A percentile compares a stretch with the other conserved stretches of the same genome.
phyloP scores from a whole-genome alignment of 2,797 vertebrate genomes.

The Coendou prehensilis region DNA sequence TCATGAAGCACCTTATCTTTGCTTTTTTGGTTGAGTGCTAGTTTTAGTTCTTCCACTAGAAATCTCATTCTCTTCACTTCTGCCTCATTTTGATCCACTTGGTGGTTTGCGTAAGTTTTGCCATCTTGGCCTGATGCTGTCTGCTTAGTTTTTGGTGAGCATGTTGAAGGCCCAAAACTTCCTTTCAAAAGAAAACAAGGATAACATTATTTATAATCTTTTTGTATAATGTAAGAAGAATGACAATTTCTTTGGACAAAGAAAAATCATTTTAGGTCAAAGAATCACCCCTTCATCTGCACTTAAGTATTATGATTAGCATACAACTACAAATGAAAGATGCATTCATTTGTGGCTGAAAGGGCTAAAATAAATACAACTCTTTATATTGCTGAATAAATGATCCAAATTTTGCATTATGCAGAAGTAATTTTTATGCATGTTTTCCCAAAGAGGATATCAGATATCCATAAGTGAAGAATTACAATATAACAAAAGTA shows the following conservation, averaged over 20 bases:
- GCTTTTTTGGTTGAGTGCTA: slow-evolving; percentile 52
- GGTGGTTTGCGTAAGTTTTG: slow-evolving; percentile 50
- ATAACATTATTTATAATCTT: not conserved
- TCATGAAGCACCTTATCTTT: not conserved
- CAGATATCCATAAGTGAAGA: not conserved
- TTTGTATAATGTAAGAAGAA: not conserved
- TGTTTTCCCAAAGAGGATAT: slow-evolving; percentile 19
- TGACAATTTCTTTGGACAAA: not conserved
- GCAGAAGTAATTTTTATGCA: not conserved
- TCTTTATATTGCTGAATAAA: not conserved
- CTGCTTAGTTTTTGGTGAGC: slow-evolving; percentile 55
- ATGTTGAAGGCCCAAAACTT: slow-evolving; percentile 5
- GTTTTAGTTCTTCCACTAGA: slow-evolving; percentile 66
- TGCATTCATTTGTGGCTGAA: not conserved
- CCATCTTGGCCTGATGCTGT: slow-evolving; percentile 28
- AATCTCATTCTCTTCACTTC: slow-evolving; percentile 69
- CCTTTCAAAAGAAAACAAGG: slow-evolving; percentile 66
- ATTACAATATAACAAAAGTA: slow-evolving; percentile 1
- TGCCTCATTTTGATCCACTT: slow-evolving; percentile 11
- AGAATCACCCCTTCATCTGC: not conserved
- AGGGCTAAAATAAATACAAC: not conserved
- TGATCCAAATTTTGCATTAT: not conserved
- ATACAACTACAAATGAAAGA: not conserved
- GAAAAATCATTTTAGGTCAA: not conserved
- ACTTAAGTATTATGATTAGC: not conserved